phyloP scores from a whole-genome alignment of 2,797 vertebrate species.

The Epinephelus coioides region DNA sequence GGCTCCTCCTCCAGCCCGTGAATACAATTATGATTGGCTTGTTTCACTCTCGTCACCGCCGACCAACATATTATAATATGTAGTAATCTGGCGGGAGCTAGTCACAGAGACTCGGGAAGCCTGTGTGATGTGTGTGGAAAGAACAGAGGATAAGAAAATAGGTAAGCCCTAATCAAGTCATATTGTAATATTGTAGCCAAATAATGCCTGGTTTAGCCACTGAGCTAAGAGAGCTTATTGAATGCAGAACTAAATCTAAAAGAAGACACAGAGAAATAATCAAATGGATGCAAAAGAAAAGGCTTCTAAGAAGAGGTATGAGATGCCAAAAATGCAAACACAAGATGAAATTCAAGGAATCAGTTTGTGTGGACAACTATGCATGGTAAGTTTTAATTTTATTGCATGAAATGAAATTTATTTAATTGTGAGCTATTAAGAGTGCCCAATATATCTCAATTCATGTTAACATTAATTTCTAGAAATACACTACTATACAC shows the following conservation, averaged over 20 bases:
- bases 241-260: conserved; percentile 2
- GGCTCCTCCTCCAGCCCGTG: conserved; percentile 8
- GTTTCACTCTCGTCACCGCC: no score
- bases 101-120: no score
- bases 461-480: conserved; percentile 5
- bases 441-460: no score
- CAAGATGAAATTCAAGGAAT: conserved; percentile 18
- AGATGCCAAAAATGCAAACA: conserved; percentile 11
- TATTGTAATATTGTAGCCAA: no score
- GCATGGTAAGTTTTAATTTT: conserved; percentile 28
- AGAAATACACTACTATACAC: conserved; percentile 17
- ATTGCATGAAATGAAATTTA: conserved; percentile 15
- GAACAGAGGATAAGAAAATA: no score
- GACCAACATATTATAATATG: no score
- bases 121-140: no score
- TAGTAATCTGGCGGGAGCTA: no score
- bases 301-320: conserved; percentile 6
- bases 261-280: no score
- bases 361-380: conserved; percentile 21
- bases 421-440: no score
- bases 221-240: conserved; percentile 28
- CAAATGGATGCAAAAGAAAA: conserved; percentile 19
- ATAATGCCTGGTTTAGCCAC: not conserved
- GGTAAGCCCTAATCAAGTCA: no score
- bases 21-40: no score